Conservation (phyloP, 2,888 invertebrate genomes). For the Coelinius sp. region DNA sequence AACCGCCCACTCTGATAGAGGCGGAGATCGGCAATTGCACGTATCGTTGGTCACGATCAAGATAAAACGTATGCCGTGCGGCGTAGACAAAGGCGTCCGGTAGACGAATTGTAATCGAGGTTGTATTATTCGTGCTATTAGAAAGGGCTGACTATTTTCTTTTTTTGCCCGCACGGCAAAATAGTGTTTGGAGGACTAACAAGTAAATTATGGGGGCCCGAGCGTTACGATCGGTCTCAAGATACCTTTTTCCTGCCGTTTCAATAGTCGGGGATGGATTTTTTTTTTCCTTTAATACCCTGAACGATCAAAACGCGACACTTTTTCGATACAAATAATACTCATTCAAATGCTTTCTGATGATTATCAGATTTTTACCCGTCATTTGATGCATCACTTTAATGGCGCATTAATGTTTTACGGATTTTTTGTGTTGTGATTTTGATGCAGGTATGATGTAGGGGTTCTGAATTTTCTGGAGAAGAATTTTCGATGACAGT, state of each 20-base stretch:
- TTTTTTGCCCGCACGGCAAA: not conserved
- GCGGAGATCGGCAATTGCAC: slow-evolving; percentile 54
- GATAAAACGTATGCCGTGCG: slow-evolving; percentile 51
- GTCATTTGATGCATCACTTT: not conserved
- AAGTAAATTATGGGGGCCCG: slow-evolving; percentile 67
- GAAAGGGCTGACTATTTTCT: slow-evolving; percentile 33
- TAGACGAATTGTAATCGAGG: slow-evolving; percentile 52
- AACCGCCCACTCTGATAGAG: slow-evolving; percentile 26
- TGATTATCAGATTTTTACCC: slow-evolving; percentile 16
- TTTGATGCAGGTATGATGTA: not conserved
- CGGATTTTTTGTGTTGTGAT: not conserved
- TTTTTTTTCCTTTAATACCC: not conserved
- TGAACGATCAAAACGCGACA: slow-evolving; percentile 23
- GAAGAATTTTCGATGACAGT: not conserved
- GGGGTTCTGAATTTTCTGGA: not conserved
- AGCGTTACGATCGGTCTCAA: slow-evolving; percentile 29
- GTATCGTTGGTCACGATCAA: slow-evolving; percentile 56
- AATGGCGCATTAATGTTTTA: slow-evolving; percentile 9
- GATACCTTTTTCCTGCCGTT: slow-evolving; percentile 28
- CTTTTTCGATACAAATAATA: slow-evolving; percentile 25
- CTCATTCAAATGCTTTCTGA: not conserved
- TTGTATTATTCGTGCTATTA: slow-evolving; percentile 29
- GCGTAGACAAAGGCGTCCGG: slow-evolving; percentile 55
- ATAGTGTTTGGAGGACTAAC: slow-evolving; percentile 56
- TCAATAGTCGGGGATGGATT: not conserved